Conservation (phyloP, 2,888 invertebrate genomes). For the Ochlodes sylvanus region DNA sequence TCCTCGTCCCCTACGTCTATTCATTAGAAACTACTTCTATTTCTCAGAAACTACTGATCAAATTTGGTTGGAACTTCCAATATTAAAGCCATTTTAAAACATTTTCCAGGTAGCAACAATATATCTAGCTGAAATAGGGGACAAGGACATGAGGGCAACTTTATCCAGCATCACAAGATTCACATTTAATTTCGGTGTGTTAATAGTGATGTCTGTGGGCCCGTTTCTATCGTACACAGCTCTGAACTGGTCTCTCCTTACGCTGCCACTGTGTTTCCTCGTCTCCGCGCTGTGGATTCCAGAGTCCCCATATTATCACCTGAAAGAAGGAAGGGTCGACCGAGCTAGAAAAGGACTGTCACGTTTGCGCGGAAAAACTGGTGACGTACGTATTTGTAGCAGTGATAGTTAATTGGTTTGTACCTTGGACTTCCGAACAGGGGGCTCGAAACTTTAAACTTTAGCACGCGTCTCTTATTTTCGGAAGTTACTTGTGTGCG, state of each 20-base stretch:
- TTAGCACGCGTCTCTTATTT: no score
- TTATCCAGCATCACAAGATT: slow-evolving; percentile 60
- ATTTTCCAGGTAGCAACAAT: slow-evolving; percentile 66
- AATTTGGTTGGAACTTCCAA: no score
- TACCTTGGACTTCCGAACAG: no score
- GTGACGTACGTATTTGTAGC: slow-evolving; percentile 49
- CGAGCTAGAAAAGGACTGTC: slow-evolving; percentile 70
- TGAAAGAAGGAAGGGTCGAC: slow-evolving; percentile 78
- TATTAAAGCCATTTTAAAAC: no score
- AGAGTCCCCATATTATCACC: slow-evolving; percentile 84
- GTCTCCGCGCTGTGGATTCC: slow-evolving; percentile 82
- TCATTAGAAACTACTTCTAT: no score
- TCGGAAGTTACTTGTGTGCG: no score
- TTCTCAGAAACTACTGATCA: no score
- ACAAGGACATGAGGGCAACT: slow-evolving; percentile 72
- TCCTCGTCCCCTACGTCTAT: no score
- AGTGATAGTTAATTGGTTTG: no score
- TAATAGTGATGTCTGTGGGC: slow-evolving; percentile 69
- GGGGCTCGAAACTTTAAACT: no score
- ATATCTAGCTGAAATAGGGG: slow-evolving; percentile 74
- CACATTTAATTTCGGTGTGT: slow-evolving; percentile 67
- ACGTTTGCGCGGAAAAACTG: slow-evolving; percentile 62
- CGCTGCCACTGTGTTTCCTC: slow-evolving; percentile 75
- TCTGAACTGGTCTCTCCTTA: slow-evolving; percentile 69
- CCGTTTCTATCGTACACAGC: slow-evolving; percentile 65